A percentile compares a stretch with the other conserved stretches of the same genome.
phyloP scores from a whole-genome alignment of 2,797 vertebrate species.

The Micromesistius poutassou region DNA sequence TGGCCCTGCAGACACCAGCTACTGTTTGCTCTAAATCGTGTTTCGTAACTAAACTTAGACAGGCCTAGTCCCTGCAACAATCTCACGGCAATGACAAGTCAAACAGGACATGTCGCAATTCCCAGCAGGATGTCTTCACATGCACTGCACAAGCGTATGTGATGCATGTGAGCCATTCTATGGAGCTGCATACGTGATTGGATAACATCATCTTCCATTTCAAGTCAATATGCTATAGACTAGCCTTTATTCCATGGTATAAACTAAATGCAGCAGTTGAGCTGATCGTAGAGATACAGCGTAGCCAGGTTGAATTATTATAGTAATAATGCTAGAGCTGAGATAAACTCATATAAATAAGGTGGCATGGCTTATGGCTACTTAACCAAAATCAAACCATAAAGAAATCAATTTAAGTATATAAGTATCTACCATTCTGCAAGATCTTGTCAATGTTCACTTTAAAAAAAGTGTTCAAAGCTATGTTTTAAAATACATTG shows the following conservation, averaged over 20 bases:
- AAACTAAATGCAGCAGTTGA: too few relatives aligned
- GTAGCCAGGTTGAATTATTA: too few relatives aligned
- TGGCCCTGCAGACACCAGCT: neutral
- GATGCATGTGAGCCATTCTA: slow-evolving; percentile 52
- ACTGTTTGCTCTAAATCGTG: neutral
- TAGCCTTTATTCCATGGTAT: too few relatives aligned
- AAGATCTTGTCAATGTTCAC: neutral
- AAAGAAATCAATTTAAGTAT: neutral
- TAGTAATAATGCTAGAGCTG: too few relatives aligned
- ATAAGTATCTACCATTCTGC: neutral
- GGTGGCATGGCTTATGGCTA: neutral
- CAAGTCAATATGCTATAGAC: neutral
- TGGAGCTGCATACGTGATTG: too few relatives aligned
- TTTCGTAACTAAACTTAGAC: neutral
- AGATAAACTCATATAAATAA: too few relatives aligned
- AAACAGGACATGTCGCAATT: slow-evolving; percentile 61
- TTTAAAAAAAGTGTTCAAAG: neutral
- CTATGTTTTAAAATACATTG: neutral
- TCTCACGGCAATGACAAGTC: slow-evolving; percentile 43
- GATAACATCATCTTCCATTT: too few relatives aligned
- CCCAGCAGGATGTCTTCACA: slow-evolving; percentile 43
- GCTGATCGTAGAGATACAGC: too few relatives aligned
- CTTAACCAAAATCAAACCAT: neutral
- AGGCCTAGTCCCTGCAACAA: neutral
- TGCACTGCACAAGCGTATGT: slow-evolving; percentile 57